Evolutionary conservation across 2,888 invertebrate genomes (phyloP), one percentile per base, ranked within the genome.

Genomic region (Dryococelus australis): DNA sequence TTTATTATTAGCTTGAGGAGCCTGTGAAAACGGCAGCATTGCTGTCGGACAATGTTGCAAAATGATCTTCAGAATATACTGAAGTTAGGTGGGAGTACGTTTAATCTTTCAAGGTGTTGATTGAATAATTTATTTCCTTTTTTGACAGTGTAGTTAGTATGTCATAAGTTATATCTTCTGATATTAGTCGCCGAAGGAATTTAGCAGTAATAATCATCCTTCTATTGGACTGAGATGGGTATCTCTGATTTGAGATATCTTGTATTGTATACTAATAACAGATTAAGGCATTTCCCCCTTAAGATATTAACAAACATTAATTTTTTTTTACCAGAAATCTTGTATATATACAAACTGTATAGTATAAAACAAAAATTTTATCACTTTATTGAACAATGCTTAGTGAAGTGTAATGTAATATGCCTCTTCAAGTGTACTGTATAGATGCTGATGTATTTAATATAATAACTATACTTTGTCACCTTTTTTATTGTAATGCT

Each of bases 361-460:
- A 65, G 65, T 65, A 65, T 65, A 65, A 51, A 51, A 51, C 51
- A 65, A 65, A 65, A 65, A 20, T 65, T 65, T 65, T 65, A 65
- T 65, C 65, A 20, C 65, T 65, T 65, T 65, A 65, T 65, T 65
- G n/a, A 65, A n/a, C 8, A 65, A 65, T 24, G 8, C n/a, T 65
- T 65, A 16, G 1, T 16, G n/a, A n/a, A 65, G 16, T 24, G 65
- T 65, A 65, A 24, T 16, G 8, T 65, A 65, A n/a, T 16, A 65
- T 65, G n/a, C n/a, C n/a, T n/a, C 65, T 65, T 65, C 20, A 16
- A 20, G n/a, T 65, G 65, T 65, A 65, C 65, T 65, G 65, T 65
- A 65, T 65, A 65, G 65, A 20, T 24, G 65, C 65, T 65, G 65
- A 65, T 16, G 65, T 65, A 65, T 65, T 65, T 9, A 65, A 65